Evolutionary conservation across 2,113 vertebrate species (phyloP).

Genomic region (Chaetorhynchus papuensis): DNA sequence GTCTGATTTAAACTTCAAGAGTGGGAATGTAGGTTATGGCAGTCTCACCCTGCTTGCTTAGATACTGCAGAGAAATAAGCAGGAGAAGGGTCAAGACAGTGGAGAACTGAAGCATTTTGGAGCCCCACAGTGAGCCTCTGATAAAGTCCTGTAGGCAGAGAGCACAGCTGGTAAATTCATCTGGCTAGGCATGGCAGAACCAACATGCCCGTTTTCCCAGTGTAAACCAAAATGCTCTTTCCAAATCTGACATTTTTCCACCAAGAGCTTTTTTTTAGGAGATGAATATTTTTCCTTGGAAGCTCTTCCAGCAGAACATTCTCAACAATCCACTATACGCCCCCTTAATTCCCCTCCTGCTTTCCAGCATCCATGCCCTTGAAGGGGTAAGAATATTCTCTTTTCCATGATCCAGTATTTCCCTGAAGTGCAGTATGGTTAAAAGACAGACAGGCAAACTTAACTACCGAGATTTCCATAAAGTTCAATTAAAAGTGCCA

Average conservation of each 20-base stretch:
- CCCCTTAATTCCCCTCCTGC: background rate
- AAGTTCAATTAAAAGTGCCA: constrained; percentile 16
- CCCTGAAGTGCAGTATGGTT: background rate
- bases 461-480: background rate
- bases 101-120: background rate
- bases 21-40: background rate
- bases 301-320: background rate
- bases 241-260: background rate
- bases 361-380: background rate
- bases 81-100: background rate
- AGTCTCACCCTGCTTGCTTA: background rate
- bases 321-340: background rate
- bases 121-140: background rate
- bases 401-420: background rate
- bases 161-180: background rate
- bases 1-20: background rate
- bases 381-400: background rate
- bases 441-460: constrained; percentile 20
- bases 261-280: background rate
- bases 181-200: background rate
- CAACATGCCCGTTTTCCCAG: background rate
- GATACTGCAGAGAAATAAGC: background rate
- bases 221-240: background rate
- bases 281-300: background rate
- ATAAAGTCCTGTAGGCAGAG: background rate